These are phyloP conservation scores for Melierax canorus DNA, from an alignment of 2,113 vertebrate species.

Conservation along the genomic window DNA sequence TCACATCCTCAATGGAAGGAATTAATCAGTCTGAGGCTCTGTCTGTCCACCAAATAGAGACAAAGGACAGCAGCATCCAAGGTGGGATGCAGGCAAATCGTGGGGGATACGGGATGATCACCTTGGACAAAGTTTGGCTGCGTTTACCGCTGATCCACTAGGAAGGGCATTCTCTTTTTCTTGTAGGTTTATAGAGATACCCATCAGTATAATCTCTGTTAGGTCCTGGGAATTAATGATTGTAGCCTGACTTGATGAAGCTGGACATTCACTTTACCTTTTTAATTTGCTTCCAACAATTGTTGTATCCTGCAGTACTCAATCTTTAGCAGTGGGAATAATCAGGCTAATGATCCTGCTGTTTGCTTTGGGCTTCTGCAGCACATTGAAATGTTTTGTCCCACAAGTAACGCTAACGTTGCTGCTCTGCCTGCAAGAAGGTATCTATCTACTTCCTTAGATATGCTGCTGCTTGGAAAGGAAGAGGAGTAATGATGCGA, in stretches of 20 bases:
- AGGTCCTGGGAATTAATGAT: background rate
- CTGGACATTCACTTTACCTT: background rate
- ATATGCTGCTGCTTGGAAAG: background rate
- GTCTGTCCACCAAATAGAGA: background rate
- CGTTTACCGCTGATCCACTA: background rate
- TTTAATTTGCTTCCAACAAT: background rate
- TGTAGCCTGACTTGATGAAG: background rate
- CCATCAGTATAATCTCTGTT: background rate
- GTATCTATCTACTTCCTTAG: background rate
- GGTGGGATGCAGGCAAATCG: background rate
- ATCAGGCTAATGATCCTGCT: background rate
- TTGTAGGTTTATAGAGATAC: background rate
- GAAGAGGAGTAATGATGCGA: background rate
- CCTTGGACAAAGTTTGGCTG: background rate
- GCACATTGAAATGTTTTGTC: background rate
- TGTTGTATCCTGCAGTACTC: background rate
- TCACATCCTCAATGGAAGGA: background rate
- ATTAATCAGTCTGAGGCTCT: background rate
- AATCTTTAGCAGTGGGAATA: background rate
- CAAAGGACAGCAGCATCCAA: background rate
- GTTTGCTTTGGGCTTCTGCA: background rate
- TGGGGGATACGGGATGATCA: accelerated
- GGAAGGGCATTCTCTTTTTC: background rate
- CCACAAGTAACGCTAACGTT: background rate
- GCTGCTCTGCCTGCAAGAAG: background rate